Evolutionary conservation across 2,797 vertebrate genomes (phyloP), one percentile per base, ranked within the genome.

Genomic region (Scomberomorus guttatus): DNA sequence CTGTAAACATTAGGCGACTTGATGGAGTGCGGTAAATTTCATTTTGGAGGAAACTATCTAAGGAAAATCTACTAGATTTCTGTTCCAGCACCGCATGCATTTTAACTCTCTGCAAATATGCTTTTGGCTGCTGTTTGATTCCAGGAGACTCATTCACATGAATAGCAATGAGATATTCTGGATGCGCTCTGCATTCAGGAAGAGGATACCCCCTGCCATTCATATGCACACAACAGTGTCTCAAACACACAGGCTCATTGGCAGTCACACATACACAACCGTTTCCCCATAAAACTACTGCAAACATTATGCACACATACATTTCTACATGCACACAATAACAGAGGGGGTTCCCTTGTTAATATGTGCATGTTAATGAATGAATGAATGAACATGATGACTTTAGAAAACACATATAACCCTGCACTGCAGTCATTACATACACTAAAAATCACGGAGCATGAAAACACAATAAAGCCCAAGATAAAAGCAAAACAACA

Each of bases 161-260:
- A 90, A 92, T 88, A 90, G 79, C 82, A 92, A 93, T 90, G 82
- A 91, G 84, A 72, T 29, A 0, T 20, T 81, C 20, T 58, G 51
- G 79, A 79, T 84, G 72, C 59, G 2, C 51, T 82, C 81, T 80
- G 77, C 79, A 90, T 89, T 73, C 75, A 65, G 84, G 63, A 76
- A 27, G 69, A 87, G 79, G 61, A 78, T 15, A 60, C 58, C 71
- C 50, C 79, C 74, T 34, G 44, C 76, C 52, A 72, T 79, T 81
- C 81, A 70, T 37, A 83, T 77, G 68, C 81, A 79, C 52, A 46
- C 73, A 72, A 56, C 62, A 4, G 15, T 5, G 17, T 50, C 76
- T 72, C 65, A 34, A 0, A 46, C 46, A 64, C n/a, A 24, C 56
- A 50, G 48, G 14, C 72, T 59, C 54, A 37, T 22, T 50, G 27